A percentile compares a stretch with the other conserved stretches of the same genome.
Evolutionary conservation across 2,888 invertebrate species (phyloP).

Genomic region (Eledone cirrhosa): DNA sequence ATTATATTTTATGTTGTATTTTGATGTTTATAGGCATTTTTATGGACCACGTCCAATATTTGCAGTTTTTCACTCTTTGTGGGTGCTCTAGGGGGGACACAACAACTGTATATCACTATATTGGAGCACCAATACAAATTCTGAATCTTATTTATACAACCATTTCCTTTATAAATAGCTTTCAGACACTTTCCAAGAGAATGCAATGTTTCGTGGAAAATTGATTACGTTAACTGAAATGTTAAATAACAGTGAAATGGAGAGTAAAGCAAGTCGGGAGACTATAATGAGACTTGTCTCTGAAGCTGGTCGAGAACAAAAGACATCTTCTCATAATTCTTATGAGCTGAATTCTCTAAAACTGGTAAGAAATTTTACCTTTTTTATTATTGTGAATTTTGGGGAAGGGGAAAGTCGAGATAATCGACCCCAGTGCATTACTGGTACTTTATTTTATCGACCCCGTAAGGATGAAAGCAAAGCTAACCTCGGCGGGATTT

Average conservation of each 20-base stretch:
- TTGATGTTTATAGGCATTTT: too few species aligned
- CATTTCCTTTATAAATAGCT: too few species aligned
- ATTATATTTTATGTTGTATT: too few species aligned
- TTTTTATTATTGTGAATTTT: background rate
- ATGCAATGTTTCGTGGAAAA: constrained; percentile 63
- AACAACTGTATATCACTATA: too few species aligned
- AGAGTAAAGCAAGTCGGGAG: constrained; percentile 65
- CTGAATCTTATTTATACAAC: too few species aligned
- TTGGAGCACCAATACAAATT: too few species aligned
- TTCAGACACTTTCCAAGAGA: constrained; percentile 60
- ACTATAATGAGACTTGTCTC: constrained; percentile 66
- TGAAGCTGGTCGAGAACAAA: constrained; percentile 61
- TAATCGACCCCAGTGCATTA: background rate
- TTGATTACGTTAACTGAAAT: constrained; percentile 61
- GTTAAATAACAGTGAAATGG: constrained; percentile 59
- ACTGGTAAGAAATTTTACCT: constrained; percentile 48
- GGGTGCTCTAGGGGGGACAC: too few species aligned
- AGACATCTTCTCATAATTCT: constrained; percentile 41
- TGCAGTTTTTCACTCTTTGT: too few species aligned
- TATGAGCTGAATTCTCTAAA: constrained; percentile 57
- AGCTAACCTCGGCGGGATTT: too few species aligned
- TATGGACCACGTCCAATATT: too few species aligned
- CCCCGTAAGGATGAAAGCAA: too few species aligned
- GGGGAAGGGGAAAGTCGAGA: background rate
- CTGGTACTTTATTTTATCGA: too few species aligned